Conservation (phyloP, 2,113 vertebrate species). For the Vidua chalybeata region DNA sequence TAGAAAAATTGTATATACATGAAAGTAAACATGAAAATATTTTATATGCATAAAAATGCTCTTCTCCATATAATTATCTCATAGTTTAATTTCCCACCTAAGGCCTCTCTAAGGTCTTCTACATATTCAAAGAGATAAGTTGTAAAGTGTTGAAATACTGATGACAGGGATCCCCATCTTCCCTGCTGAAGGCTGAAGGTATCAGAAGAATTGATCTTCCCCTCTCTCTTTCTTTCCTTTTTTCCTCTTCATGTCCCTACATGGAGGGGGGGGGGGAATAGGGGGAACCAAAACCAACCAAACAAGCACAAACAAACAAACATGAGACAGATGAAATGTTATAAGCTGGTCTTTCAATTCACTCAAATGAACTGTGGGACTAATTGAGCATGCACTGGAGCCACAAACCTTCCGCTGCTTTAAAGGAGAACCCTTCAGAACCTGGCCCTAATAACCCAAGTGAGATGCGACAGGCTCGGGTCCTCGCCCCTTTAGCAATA, state of each 20-base stretch:
- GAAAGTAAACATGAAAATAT: not conserved
- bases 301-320: not conserved
- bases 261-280: fast-evolving
- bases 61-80: not conserved
- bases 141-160: not conserved
- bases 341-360: not conserved
- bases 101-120: not conserved
- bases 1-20: not conserved
- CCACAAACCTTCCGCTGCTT: not conserved
- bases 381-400: not conserved
- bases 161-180: not conserved
- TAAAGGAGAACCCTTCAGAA: not conserved
- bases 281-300: too few relatives aligned
- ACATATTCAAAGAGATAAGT: not conserved
- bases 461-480: too few relatives aligned
- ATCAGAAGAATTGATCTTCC: not conserved
- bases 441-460: not conserved
- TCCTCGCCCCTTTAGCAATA: not conserved
- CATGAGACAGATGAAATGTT: not conserved
- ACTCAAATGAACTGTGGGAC: not conserved
- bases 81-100: not conserved
- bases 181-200: not conserved
- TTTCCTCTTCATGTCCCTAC: fast-evolving
- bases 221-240: not conserved
- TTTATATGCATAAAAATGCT: not conserved